Evolutionary conservation across 2,113 vertebrate species (phyloP).

Genomic region (Salvelinus sp.): DNA sequence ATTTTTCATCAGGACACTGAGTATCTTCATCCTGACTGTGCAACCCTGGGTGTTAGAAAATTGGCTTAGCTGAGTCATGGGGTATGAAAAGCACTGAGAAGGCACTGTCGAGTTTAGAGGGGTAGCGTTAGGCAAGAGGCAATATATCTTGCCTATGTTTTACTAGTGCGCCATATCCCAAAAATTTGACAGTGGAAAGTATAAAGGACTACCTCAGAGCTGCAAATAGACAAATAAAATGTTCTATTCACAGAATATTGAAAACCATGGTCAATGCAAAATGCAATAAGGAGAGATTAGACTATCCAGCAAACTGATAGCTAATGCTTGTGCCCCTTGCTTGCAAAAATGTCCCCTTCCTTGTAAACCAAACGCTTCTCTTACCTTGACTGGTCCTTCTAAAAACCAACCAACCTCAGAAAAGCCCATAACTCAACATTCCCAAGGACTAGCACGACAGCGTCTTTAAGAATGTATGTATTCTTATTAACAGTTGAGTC

Average conservation of each 20-base stretch:
- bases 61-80: slow-evolving; percentile 1
- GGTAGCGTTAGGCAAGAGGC: neutral
- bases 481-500: neutral
- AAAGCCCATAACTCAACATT: neutral
- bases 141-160: neutral
- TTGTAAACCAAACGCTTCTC: no score
- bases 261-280: neutral
- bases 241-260: neutral
- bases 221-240: neutral
- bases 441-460: no score
- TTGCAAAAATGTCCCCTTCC: neutral
- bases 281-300: neutral
- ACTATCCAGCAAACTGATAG: neutral
- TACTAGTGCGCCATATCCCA: neutral
- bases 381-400: neutral
- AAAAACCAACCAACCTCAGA: neutral
- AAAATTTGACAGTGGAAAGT: neutral
- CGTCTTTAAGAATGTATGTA: neutral
- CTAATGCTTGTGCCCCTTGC: neutral
- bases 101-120: neutral
- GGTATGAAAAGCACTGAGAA: neutral
- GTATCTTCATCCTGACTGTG: neutral
- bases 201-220: neutral
- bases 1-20: slow-evolving; percentile 5
- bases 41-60: neutral